Evolutionary conservation across 2,113 vertebrate species (phyloP).

Genomic region (Noctilio leporinus): DNA sequence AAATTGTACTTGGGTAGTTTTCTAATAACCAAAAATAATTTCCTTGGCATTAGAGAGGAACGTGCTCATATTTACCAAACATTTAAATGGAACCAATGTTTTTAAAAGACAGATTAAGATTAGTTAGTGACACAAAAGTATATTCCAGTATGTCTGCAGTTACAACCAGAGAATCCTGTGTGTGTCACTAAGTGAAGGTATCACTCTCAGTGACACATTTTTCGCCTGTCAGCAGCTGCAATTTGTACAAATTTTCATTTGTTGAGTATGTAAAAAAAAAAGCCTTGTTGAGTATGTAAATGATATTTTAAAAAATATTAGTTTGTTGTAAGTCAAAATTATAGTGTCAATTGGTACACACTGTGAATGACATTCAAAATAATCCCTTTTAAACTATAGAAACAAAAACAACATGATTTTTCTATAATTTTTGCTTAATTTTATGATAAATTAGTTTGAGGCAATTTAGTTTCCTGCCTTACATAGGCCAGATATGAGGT

Average conservation of each 20-base stretch:
- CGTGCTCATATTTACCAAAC: neutral
- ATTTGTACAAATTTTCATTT: conserved; percentile 26
- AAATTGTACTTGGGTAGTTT: neutral
- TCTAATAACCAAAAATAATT: neutral
- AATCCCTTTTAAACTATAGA: conserved; percentile 1
- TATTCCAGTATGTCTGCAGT: neutral
- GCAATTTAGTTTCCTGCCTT: conserved; percentile 39
- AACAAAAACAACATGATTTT: neutral
- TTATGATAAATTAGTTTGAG: conserved; percentile 7
- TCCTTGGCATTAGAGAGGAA: neutral
- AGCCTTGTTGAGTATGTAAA: neutral
- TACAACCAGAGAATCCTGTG: neutral
- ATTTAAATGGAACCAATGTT: neutral
- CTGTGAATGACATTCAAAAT: conserved; percentile 4
- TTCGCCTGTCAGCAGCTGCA: neutral
- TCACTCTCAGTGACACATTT: neutral
- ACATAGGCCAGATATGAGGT: conserved; percentile 45
- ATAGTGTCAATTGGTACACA: neutral
- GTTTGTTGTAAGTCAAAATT: conserved; percentile 25
- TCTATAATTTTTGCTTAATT: neutral
- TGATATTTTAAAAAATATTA: neutral
- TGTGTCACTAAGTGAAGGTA: neutral
- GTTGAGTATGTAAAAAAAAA: neutral
- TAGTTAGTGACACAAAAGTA: neutral
- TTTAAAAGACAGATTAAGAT: neutral